These are phyloP conservation scores for Arothron firmamentum DNA, from an alignment of 2,113 vertebrate species.

Conservation along the genomic window DNA sequence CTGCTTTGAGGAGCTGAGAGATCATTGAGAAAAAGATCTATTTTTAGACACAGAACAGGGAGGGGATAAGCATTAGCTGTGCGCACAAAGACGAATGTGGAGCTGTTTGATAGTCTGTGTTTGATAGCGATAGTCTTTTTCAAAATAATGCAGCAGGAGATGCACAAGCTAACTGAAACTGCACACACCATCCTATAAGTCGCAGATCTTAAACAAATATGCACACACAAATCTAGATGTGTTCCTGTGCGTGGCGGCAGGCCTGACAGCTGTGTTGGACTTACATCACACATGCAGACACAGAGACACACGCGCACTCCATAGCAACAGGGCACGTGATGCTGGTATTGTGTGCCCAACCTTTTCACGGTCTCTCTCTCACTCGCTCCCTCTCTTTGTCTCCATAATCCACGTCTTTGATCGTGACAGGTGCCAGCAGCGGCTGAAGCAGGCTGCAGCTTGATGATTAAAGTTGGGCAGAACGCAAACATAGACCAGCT, in stretches of 20 bases:
- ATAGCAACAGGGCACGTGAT: slow-evolving; percentile 62
- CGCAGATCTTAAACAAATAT: slow-evolving; percentile 25
- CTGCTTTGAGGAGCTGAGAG: slow-evolving; percentile 57
- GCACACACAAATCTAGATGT: slow-evolving; percentile 60
- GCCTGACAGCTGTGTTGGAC: slow-evolving; percentile 60
- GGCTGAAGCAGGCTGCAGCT: slow-evolving; percentile 59
- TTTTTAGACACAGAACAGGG: slow-evolving; percentile 63
- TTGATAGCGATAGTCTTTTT: slow-evolving; percentile 64
- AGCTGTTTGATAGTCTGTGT: slow-evolving; percentile 42
- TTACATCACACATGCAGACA: slow-evolving; percentile 47
- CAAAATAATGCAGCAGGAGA: slow-evolving; percentile 51
- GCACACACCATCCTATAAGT: slow-evolving; percentile 54
- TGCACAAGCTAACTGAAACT: slow-evolving; percentile 51
- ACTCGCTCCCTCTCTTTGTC: slow-evolving; percentile 19
- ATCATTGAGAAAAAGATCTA: slow-evolving; percentile 70
- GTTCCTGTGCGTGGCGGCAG: slow-evolving; percentile 53
- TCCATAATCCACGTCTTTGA: slow-evolving; percentile 65
- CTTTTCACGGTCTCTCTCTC: slow-evolving; percentile 47
- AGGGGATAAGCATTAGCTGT: slow-evolving; percentile 46
- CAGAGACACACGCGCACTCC: slow-evolving; percentile 40
- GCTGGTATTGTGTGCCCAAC: slow-evolving; percentile 54
- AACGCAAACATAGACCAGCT: slow-evolving; percentile 57
- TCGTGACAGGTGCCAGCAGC: slow-evolving; percentile 64
- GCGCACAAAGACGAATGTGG: slow-evolving; percentile 12
- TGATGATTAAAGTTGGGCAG: slow-evolving; percentile 61